Base-by-base conservation (phyloP, 2,797 vertebrate genomes). In the Siniperca undulata region DNA sequence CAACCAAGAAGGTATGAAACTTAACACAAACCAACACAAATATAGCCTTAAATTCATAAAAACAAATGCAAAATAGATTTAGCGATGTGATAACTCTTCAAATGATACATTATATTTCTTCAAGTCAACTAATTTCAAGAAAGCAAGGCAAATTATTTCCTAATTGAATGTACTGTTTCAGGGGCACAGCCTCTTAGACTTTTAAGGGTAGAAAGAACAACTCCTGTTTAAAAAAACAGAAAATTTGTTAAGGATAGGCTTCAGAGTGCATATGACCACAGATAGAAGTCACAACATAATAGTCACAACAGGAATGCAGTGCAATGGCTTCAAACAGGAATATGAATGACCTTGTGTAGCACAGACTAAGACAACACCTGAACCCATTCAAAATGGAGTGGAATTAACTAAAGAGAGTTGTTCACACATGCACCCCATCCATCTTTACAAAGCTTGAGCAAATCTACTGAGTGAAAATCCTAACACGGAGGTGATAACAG, bases 1-100 rank as follows among this genome's bases (percentile, higher is more conserved):
- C 19, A 22, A 52, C 34, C 56, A 27, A 27, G 27, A n/a, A 40
- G 17, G 16, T 11, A 59, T n/a, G 36, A 44, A 55, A 55, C 19
- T 17, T 34, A 48, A 42, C 30, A 50, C 12, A 53, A 78, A 69
- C 34, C 22, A 53, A 30, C 36, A 73, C 34, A 68, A n/a, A 40
- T 62, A 64, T 12, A 76, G 50, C 20, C 30, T 59, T 48, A 12
- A 34, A 36, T 38, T 64, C 14, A 53, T 44, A 20, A 46, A 77
- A 67, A 67, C 36, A 53, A 52, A 68, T 61, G 27, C 27, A 61
- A 55, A 77, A 72, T 19, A 75, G 13, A 81, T 80, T 36, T 22
- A 40, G 42, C 44, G 61, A 61, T 55, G 8, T 62, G 19, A 56
- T 48, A 56, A 42, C 24, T 50, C 20, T 71, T 30, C 27, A 46